Evolutionary conservation across 2,888 invertebrate species (phyloP).

Genomic region (Prenolepis imparis): DNA sequence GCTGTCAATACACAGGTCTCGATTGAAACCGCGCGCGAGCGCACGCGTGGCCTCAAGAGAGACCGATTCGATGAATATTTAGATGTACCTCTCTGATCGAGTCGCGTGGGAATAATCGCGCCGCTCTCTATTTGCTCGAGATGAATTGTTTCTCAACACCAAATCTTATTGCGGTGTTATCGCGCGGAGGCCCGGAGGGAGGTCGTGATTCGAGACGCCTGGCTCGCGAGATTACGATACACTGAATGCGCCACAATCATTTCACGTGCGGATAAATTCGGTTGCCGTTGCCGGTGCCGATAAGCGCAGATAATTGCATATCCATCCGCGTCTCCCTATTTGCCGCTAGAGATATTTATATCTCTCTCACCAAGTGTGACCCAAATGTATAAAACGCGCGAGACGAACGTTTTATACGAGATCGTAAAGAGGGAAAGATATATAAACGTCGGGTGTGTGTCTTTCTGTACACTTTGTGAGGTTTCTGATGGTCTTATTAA

Average conservation of each 20-base stretch:
- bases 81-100: constrained; percentile 19
- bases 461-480: background rate
- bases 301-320: constrained; percentile 39
- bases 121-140: background rate
- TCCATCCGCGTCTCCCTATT: constrained; percentile 14
- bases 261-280: constrained; percentile 45
- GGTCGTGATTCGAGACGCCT: constrained; percentile 13
- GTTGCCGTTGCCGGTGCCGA: constrained; percentile 16
- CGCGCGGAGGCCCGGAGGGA: background rate
- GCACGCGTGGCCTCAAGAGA: constrained; percentile 6
- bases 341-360: background rate
- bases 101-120: constrained; percentile 26
- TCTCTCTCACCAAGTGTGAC: constrained; percentile 1
- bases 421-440: constrained; percentile 1
- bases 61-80: constrained; percentile 48
- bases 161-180: constrained; percentile 29
- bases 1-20: constrained; percentile 14
- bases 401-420: background rate
- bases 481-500: background rate
- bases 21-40: constrained; percentile 18
- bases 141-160: constrained; percentile 24
- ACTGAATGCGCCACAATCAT: constrained; percentile 6
- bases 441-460: background rate
- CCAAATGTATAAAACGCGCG: background rate
- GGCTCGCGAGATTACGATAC: constrained; percentile 34